A percentile compares a stretch with the other conserved stretches of the same genome.
Evolutionary conservation across 64 coral and sea anemone genomes (phyloP).

Genomic region (Porites lutea): DNA sequence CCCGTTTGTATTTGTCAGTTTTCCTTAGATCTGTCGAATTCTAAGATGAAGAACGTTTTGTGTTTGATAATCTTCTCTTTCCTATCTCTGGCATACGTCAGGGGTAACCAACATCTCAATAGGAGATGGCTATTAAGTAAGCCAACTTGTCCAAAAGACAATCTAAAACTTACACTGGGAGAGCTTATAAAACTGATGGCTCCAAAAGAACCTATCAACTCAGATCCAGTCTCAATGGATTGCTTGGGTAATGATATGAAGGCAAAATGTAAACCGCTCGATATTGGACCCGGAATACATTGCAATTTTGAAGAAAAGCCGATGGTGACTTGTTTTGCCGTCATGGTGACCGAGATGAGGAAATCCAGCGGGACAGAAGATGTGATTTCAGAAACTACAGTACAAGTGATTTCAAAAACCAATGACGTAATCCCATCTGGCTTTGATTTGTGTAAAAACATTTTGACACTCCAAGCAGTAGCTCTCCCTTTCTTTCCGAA

Average conservation of each 20-base stretch:
- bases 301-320: not conserved
- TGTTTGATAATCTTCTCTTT: not conserved
- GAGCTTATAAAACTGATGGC: not conserved
- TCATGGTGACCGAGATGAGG: not conserved
- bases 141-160: not conserved
- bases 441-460: not conserved
- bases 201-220: not conserved
- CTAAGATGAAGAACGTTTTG: too few species aligned
- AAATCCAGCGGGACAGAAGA: not conserved
- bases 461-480: not conserved
- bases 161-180: not conserved
- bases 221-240: not conserved
- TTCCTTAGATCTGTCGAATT: not conserved
- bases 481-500: not conserved
- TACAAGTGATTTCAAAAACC: too few species aligned
- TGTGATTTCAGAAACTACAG: too few species aligned
- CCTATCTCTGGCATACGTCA: not conserved
- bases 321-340: not conserved
- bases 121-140: not conserved
- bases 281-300: not conserved
- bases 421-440: not conserved
- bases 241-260: not conserved
- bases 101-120: not conserved
- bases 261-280: not conserved
- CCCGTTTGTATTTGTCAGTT: not conserved